These are phyloP conservation scores for Capreolus pygargus DNA, from an alignment of 2,113 vertebrate species.

Conservation along the genomic window DNA sequence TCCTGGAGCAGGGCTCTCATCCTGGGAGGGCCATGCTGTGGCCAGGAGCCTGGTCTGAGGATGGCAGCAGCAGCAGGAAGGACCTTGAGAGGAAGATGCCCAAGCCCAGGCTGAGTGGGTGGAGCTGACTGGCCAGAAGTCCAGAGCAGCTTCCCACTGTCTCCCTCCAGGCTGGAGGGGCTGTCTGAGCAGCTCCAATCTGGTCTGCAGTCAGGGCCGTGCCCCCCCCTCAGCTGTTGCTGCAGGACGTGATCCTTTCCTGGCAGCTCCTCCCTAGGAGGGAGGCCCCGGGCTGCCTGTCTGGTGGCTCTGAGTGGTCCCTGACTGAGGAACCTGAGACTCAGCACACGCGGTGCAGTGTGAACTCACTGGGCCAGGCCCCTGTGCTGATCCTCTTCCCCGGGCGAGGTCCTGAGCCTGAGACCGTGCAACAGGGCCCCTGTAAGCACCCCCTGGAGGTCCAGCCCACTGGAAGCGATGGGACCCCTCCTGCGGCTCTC, in stretches of 20 bases:
- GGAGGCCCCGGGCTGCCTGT: neutral
- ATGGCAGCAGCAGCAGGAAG: accelerated
- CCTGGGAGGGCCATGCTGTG: neutral
- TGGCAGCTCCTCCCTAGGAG: neutral
- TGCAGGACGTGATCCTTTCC: neutral
- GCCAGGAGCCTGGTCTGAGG: neutral
- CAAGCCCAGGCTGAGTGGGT: neutral
- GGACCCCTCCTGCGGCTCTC: too few relatives aligned
- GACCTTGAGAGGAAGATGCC: neutral
- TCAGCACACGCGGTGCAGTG: accelerated
- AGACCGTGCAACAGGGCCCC: too few relatives aligned
- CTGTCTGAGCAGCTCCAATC: neutral
- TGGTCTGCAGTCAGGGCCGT: neutral
- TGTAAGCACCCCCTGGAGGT: accelerated
- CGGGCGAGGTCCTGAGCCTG: accelerated
- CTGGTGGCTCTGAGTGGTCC: neutral
- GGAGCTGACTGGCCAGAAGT: neutral
- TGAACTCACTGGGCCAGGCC: neutral
- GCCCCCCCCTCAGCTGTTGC: accelerated
- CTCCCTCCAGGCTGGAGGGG: neutral
- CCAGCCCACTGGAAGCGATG: accelerated
- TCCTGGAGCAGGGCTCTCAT: accelerated
- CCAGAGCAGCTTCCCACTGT: neutral
- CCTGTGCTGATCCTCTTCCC: neutral
- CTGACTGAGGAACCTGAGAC: neutral